Evolutionary conservation across 2,797 vertebrate species (phyloP).

Genomic region (Tolypeutes matacus): DNA sequence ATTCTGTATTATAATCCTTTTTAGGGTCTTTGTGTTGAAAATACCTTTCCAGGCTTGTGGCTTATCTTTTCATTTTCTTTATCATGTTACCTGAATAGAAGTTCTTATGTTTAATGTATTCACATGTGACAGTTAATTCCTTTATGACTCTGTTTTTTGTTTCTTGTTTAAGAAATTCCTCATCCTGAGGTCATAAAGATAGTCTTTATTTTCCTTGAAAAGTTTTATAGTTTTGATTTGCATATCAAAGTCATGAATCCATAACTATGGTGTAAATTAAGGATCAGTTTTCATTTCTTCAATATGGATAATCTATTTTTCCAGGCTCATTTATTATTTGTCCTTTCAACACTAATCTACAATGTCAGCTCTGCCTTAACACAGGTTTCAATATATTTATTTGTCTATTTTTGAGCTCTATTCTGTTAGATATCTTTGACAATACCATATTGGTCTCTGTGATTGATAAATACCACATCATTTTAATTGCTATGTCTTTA

Average conservation of each 20-base stretch:
- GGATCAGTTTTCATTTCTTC: conserved; percentile 27
- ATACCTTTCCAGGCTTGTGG: not conserved
- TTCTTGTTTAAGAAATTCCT: conserved; percentile 30
- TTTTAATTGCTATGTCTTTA: not conserved
- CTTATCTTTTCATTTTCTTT: conserved; percentile 35
- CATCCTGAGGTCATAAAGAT: not conserved
- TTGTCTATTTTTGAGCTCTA: not conserved
- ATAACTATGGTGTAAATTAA: not conserved
- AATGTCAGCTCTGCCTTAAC: not conserved
- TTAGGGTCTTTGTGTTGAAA: conserved; percentile 2
- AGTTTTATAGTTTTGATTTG: conserved; percentile 58
- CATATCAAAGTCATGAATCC: conserved; percentile 41
- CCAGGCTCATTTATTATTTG: not conserved
- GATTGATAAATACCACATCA: not conserved
- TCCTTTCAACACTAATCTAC: not conserved
- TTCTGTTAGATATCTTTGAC: not conserved
- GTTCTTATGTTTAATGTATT: conserved; percentile 49
- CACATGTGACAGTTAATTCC: not conserved
- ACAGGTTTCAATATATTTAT: not conserved
- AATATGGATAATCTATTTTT: not conserved
- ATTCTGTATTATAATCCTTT: not conserved
- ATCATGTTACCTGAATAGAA: not conserved
- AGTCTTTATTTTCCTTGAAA: conserved; percentile 34
- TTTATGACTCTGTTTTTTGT: conserved; percentile 13
- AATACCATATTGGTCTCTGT: not conserved